A percentile compares a stretch with the other conserved stretches of the same genome.
Evolutionary conservation across 35 echinoderm and acorn worm species (phyloP).

Genomic region (Heliocidaris erythrogramma): DNA sequence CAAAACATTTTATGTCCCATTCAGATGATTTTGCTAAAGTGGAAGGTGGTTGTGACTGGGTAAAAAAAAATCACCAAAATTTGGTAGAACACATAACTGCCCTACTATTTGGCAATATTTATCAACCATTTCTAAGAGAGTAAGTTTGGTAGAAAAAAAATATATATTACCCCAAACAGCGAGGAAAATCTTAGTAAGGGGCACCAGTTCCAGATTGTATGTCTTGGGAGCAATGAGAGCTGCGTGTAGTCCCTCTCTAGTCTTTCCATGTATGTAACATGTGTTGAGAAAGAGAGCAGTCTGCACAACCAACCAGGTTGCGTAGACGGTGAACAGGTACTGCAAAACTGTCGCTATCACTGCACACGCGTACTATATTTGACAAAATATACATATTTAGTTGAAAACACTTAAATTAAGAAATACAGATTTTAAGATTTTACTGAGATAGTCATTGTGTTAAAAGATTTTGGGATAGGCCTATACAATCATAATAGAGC

Average conservation of each 20-base stretch:
- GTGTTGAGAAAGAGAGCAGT: not conserved
- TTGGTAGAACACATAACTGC: no score
- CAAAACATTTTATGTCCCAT: no score
- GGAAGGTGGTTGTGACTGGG: no score
- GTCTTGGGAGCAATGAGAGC: not conserved
- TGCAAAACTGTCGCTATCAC: not conserved
- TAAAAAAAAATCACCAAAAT: no score
- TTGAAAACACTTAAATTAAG: not conserved
- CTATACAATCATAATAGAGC: no score
- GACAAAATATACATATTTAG: not conserved
- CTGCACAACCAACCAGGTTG: not conserved
- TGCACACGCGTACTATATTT: not conserved
- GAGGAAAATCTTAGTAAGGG: not conserved
- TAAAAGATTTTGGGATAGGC: no score
- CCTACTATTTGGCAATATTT: no score
- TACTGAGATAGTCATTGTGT: no score
- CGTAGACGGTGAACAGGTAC: not conserved
- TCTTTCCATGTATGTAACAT: constrained; percentile 13
- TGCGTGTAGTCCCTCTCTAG: not conserved
- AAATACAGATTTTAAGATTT: no score
- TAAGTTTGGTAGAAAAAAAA: no score
- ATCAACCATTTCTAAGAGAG: no score
- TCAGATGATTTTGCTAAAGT: no score
- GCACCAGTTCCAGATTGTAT: not conserved
- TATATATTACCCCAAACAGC: constrained; percentile 21